These are phyloP conservation scores for Steinernema feltiae DNA, from an alignment of 1,140 invertebrate species.

Conservation along the genomic window DNA sequence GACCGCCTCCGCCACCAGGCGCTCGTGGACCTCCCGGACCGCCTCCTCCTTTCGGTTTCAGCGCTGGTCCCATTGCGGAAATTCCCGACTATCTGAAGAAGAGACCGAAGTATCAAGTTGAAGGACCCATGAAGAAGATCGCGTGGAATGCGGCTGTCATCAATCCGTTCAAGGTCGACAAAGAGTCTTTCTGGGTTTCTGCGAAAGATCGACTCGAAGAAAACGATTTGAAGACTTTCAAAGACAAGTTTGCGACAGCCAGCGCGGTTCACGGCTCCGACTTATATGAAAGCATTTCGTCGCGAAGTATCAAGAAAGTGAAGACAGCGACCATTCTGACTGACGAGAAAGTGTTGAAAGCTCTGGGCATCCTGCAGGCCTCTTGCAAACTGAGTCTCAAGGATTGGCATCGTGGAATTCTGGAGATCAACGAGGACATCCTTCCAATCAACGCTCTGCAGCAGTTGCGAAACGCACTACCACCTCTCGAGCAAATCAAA, in stretches of 20 bases:
- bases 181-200: slow-evolving; percentile 90
- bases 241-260: slow-evolving; percentile 74
- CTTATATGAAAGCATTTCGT: neutral
- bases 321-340: slow-evolving; percentile 29
- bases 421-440: slow-evolving; percentile 33
- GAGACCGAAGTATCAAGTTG: slow-evolving; percentile 67
- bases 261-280: slow-evolving; percentile 61
- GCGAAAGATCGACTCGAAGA: slow-evolving; percentile 65
- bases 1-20: slow-evolving; percentile 33
- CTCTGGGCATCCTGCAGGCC: slow-evolving; percentile 37
- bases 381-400: slow-evolving; percentile 29
- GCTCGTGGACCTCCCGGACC: slow-evolving; percentile 26
- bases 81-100: slow-evolving; percentile 35
- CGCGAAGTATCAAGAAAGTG: slow-evolving; percentile 24
- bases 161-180: slow-evolving; percentile 76
- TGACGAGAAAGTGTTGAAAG: slow-evolving; percentile 34
- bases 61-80: slow-evolving; percentile 4
- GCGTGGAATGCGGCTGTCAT: slow-evolving; percentile 65
- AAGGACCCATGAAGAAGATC: slow-evolving; percentile 72
- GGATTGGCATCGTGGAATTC: slow-evolving; percentile 20
- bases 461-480: slow-evolving; percentile 29
- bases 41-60: slow-evolving; percentile 17
- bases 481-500: slow-evolving; percentile 30
- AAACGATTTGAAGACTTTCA: neutral
- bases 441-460: slow-evolving; percentile 24